Evolutionary conservation across 2,797 vertebrate genomes (phyloP).

Genomic region (Phalloptychus januarius): DNA sequence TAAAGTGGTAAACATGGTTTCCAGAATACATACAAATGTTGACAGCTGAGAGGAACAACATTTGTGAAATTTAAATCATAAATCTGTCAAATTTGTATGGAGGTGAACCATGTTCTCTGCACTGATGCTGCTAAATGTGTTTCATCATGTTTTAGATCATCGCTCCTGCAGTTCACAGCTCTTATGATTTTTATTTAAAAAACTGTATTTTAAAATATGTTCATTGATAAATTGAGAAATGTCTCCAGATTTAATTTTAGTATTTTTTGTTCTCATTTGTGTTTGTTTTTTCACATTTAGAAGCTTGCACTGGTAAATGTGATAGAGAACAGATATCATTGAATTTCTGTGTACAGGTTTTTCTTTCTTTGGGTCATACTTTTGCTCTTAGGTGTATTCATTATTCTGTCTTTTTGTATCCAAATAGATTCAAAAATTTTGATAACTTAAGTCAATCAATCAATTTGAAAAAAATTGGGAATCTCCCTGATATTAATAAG

Average conservation of each 20-base stretch:
- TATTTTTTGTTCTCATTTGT: conserved; percentile 66
- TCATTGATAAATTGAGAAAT: conserved; percentile 73
- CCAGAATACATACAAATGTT: conserved; percentile 84
- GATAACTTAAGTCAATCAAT: conserved; percentile 28
- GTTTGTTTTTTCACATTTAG: conserved; percentile 68
- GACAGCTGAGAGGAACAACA: conserved; percentile 66
- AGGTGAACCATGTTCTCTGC: conserved; percentile 88
- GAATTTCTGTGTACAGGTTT: conserved; percentile 95
- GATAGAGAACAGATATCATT: conserved; percentile 98
- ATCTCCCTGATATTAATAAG: conserved; percentile 42
- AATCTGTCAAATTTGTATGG: conserved; percentile 86
- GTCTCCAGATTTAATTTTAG: conserved; percentile 71
- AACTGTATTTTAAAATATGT: conserved; percentile 78
- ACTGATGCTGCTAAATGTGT: conserved; percentile 94
- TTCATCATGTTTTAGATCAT: conserved; percentile 62
- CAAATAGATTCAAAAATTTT: conserved; percentile 51
- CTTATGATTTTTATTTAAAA: conserved; percentile 76
- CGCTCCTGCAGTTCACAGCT: conserved; percentile 73
- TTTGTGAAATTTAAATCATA: conserved; percentile 49
- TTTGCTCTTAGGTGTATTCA: conserved; percentile 78
- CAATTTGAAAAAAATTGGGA: conserved; percentile 79
- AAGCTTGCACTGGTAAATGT: conserved; percentile 86
- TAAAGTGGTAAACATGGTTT: conserved; percentile 87
- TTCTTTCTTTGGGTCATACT: conserved; percentile 65
- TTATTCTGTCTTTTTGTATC: conserved; percentile 75